Evolutionary conservation across 2,888 invertebrate genomes (phyloP).

Genomic region (Tanytarsus gracilentus): DNA sequence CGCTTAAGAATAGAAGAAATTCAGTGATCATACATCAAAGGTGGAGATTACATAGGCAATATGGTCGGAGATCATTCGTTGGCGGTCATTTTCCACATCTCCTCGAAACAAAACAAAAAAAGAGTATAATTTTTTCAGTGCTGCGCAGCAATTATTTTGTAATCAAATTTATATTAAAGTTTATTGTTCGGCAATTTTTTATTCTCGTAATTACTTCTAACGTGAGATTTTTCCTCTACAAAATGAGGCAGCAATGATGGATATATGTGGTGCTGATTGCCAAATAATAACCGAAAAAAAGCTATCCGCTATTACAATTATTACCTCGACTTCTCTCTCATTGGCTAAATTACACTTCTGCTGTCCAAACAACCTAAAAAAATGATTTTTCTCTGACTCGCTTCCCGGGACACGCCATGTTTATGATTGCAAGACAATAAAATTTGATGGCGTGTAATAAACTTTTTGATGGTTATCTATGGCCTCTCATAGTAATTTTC

Average conservation of each 20-base stretch:
- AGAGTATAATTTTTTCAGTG: conserved; percentile 7
- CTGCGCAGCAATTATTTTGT: conserved; percentile 27
- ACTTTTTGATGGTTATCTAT: conserved; percentile 25
- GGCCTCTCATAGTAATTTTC: conserved; percentile 8
- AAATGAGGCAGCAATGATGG: not conserved
- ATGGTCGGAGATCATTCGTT: no score
- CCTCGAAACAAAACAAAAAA: not conserved
- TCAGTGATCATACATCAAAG: no score
- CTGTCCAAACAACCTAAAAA: not conserved
- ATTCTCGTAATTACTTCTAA: conserved; percentile 16
- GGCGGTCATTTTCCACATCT: conserved; percentile 6
- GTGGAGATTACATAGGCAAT: no score
- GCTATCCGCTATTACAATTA: not conserved
- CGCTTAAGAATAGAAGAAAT: no score
- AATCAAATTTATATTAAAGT: conserved; percentile 28
- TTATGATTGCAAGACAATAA: conserved; percentile 25
- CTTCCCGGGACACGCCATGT: conserved; percentile 1
- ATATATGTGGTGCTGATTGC: conserved; percentile 18
- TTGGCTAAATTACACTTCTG: not conserved
- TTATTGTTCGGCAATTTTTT: conserved; percentile 27
- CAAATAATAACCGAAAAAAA: conserved; percentile 23
- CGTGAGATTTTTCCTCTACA: conserved; percentile 11
- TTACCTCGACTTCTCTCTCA: not conserved
- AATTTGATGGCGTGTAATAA: conserved; percentile 24
- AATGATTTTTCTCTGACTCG: not conserved